Base-by-base conservation (phyloP, 2,888 invertebrate genomes). In the Trachelus tabidus region DNA sequence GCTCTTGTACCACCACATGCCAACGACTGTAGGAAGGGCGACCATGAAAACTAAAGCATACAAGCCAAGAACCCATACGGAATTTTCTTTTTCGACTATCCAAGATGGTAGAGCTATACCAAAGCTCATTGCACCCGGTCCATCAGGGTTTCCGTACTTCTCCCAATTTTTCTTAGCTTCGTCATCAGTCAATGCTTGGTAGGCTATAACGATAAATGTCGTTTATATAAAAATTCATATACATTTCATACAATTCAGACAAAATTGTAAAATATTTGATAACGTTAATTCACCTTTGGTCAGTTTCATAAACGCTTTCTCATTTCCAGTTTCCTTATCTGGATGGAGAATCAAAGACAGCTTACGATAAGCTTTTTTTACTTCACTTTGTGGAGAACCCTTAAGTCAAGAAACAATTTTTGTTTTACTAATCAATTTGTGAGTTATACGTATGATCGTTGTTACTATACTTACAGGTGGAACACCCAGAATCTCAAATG, bases 51-150 rank as follows among this genome's bases (percentile, higher is more conserved):
- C 97, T 76, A 99, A 93, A 6, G 97, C 98, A 92, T 99, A 99
- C 1, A 98, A 93, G 4, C 98, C 98, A 75, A 99, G 93, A 11
- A 98, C 99, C 98, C 98, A 99, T 34, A 99, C 95, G 84, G 99
- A 99, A 91, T 99, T 99, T 92, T 99, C 98, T 91, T 99, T 98
- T 90, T 99, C 99, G 12, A 99, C 98, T 91, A 99, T 98, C 99
- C 99, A 99, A 77, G 99, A 99, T 11, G 99, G 99, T 77, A 99
- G 92, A 11, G 99, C 99, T 90, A 99, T 99, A 79, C 99, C 99
- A 94, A 99, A 99, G 87, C 98, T 98, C 95, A 98, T 99, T 34
- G 98, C 99, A 82, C 98, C 99, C 0, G 99, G 99, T 4, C 99
- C 99, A 94, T 99, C 99, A 1, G 99, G 99, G 93, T 99, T 99